Conservation (phyloP, 1,140 invertebrate species). For the Drosophila pallidifrons region DNA sequence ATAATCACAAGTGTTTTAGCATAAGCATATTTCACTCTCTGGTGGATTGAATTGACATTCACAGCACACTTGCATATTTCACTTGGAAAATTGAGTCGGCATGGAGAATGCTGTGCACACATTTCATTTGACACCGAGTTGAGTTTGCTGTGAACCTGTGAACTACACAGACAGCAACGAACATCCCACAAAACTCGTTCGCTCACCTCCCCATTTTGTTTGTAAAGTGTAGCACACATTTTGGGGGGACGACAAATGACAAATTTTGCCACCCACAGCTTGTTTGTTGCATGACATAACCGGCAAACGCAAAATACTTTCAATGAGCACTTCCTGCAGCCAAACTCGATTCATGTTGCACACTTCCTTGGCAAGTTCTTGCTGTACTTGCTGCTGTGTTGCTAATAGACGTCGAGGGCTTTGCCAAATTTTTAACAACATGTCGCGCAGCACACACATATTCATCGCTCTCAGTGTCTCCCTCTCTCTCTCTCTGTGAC, state of each 20-base stretch:
- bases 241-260: constrained; percentile 34
- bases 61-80: background rate
- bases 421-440: constrained; percentile 54
- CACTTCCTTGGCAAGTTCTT: constrained; percentile 50
- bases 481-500: constrained; percentile 22
- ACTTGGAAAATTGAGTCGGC: background rate
- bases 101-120: background rate
- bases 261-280: constrained; percentile 47
- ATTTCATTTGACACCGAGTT: constrained; percentile 13
- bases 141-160: constrained; percentile 15
- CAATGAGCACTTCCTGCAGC: constrained; percentile 53
- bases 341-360: constrained; percentile 19
- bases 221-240: constrained; percentile 51
- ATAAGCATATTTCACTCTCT: background rate
- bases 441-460: background rate
- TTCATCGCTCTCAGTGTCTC: background rate
- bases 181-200: constrained; percentile 2
- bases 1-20: background rate
- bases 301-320: constrained; percentile 52
- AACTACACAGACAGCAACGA: constrained; percentile 11
- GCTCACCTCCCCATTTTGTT: constrained; percentile 7
- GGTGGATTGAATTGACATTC: background rate
- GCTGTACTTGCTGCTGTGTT: constrained; percentile 11
- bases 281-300: constrained; percentile 49
- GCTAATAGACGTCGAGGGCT: constrained; percentile 50